Evolutionary conservation across 2,888 invertebrate genomes (phyloP).

Genomic region (Drosophila recens): DNA sequence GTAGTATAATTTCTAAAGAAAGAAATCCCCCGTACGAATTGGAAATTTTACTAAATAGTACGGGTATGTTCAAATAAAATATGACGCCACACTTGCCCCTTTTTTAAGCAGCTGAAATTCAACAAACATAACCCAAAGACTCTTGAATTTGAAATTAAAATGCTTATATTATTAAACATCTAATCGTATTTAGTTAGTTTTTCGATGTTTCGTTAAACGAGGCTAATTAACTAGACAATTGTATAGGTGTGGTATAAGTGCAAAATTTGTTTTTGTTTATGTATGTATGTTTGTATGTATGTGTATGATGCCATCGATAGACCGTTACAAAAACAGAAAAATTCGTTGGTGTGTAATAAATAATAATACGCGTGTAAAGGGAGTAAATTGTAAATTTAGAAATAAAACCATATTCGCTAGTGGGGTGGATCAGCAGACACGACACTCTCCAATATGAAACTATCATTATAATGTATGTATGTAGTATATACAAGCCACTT

Average conservation of each 20-base stretch:
- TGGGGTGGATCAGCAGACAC: constrained; percentile 23
- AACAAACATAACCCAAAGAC: neutral
- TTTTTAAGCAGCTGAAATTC: neutral
- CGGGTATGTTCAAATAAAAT: neutral
- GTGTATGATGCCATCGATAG: constrained; percentile 49
- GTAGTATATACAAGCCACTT: constrained; percentile 76
- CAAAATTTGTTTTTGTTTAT: constrained; percentile 36
- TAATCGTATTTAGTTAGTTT: constrained; percentile 60
- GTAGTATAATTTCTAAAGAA: too few species aligned
- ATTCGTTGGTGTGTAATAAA: constrained; percentile 63
- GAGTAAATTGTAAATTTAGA: constrained; percentile 20
- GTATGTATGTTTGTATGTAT: constrained; percentile 24
- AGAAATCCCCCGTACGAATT: too few species aligned
- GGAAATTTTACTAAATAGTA: neutral
- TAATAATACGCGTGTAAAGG: constrained; percentile 52
- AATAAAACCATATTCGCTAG: constrained; percentile 20
- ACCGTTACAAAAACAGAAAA: constrained; percentile 50
- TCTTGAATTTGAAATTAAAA: constrained; percentile 47
- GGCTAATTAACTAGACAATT: constrained; percentile 64
- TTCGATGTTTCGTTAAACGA: constrained; percentile 66
- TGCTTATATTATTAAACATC: constrained; percentile 50
- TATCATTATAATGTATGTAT: constrained; percentile 5
- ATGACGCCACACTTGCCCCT: too few species aligned
- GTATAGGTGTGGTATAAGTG: constrained; percentile 31
- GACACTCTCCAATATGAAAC: constrained; percentile 26